Conservation (phyloP, 2,888 invertebrate species). For the Tipula unca region DNA sequence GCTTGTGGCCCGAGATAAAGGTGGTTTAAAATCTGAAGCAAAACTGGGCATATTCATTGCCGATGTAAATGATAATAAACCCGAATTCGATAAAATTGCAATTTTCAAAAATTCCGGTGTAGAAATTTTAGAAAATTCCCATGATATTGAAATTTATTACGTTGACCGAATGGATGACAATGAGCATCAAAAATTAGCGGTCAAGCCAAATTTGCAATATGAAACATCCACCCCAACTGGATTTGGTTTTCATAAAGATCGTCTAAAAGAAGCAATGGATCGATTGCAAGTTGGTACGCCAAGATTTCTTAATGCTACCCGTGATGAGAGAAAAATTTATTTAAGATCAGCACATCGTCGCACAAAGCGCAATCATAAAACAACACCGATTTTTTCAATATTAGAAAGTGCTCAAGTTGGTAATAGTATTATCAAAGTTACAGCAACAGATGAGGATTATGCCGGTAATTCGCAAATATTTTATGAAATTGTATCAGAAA, state of each 20-base stretch:
- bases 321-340: neutral
- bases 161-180: conserved; percentile 32
- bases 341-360: neutral
- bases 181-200: neutral
- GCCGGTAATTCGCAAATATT: conserved; percentile 61
- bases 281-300: conserved; percentile 32
- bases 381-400: conserved; percentile 53
- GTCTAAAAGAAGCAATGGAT: neutral
- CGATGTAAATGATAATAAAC: conserved; percentile 77
- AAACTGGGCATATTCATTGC: conserved; percentile 59
- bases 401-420: conserved; percentile 66
- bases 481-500: conserved; percentile 62
- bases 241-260: neutral
- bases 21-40: conserved; percentile 66
- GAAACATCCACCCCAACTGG: conserved; percentile 20
- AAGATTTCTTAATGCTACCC: conserved; percentile 24
- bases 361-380: neutral
- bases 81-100: conserved; percentile 59
- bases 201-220: conserved; percentile 26
- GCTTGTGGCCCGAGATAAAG: conserved; percentile 66
- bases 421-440: conserved; percentile 56
- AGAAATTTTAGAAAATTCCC: conserved; percentile 53
- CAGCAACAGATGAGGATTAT: conserved; percentile 64
- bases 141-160: conserved; percentile 45
- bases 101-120: conserved; percentile 60